A percentile compares a stretch with the other conserved stretches of the same genome.
Evolutionary conservation across 2,888 invertebrate species (phyloP).

Genomic region (Eupithecia pulchellata): DNA sequence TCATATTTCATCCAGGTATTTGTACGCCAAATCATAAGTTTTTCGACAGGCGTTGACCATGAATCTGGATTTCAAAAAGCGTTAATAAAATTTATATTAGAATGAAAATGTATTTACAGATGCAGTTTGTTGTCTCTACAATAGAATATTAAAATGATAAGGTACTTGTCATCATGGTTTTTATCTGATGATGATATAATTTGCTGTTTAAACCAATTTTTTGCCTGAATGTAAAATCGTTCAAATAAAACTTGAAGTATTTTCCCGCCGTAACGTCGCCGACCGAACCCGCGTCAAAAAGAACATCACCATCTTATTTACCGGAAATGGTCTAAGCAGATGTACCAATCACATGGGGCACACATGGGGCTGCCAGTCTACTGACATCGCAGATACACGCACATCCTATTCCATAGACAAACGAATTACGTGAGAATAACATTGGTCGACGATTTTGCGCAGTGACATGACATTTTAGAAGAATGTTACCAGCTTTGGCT

Average conservation of each 20-base stretch:
- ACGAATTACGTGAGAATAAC: not conserved
- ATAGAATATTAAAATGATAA: not conserved
- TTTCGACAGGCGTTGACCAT: constrained; percentile 60
- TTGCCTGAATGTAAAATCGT: not conserved
- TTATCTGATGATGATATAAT: not conserved
- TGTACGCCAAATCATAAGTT: constrained; percentile 66
- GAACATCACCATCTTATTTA: not conserved
- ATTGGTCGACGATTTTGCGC: not conserved
- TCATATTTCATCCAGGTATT: constrained; percentile 65
- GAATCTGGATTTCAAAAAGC: constrained; percentile 49
- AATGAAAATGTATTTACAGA: not conserved
- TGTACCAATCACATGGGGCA: constrained; percentile 1
- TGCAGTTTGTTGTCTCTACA: not conserved
- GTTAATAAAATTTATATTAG: not conserved
- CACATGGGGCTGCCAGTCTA: not conserved
- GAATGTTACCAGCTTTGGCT: not conserved
- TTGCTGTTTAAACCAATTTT: not conserved
- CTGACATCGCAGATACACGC: no score
- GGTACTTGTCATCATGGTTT: not conserved
- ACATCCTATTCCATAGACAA: not conserved
- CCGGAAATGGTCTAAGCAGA: not conserved
- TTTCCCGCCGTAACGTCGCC: not conserved
- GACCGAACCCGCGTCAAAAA: not conserved
- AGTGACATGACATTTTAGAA: not conserved
- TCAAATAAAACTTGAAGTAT: not conserved